Base-by-base conservation (phyloP, 1,140 invertebrate genomes). In the Drosophila subobscura region DNA sequence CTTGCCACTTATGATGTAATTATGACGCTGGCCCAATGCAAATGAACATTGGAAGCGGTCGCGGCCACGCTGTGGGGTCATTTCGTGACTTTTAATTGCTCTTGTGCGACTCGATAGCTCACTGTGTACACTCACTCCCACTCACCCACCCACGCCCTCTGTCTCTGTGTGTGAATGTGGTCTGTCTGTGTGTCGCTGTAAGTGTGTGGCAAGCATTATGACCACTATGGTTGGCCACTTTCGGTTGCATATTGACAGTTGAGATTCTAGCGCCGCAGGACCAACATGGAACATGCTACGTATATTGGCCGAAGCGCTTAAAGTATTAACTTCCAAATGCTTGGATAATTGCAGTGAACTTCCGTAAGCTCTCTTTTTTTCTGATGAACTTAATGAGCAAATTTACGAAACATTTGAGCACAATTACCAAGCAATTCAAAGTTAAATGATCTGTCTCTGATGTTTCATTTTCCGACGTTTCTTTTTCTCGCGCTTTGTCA, bases 391-490 rank as follows among this genome's bases (percentile, higher is more conserved):
- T 81, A 86, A 86, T 77, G 81, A 85, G 76, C 16, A 72, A 86
- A 74, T 81, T 86, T 71, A 64, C 56, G 71, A 81, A 77, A 65
- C 81, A 77, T 77, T 85, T 65, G 59, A 74, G 50, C 65, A 49
- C 73, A 86, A 86, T 85, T 85, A 85, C 64, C 77, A 61, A 63
- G 49, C 77, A 64, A 86, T 86, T 85, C 76, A 77, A 37, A 86
- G 81, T 85, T 86, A 86, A 85, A 85, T 86, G 81, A 86, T 81
- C 60, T 86, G 81, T 64, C 74, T 59, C 57, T 49, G 55, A 59
- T 41, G 49, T 56, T 55, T 22, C n/a, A 5, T 25, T 45, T 41
- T 16, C 16, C 20, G 42, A 12, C 14, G 37, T 40, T 46, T 22
- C 45, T 23, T 57, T 47, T 37, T 33, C 16, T 52, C 14, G 12